Evolutionary conservation across 1,140 invertebrate genomes (phyloP).

Genomic region (Phthorimaea operculella): DNA sequence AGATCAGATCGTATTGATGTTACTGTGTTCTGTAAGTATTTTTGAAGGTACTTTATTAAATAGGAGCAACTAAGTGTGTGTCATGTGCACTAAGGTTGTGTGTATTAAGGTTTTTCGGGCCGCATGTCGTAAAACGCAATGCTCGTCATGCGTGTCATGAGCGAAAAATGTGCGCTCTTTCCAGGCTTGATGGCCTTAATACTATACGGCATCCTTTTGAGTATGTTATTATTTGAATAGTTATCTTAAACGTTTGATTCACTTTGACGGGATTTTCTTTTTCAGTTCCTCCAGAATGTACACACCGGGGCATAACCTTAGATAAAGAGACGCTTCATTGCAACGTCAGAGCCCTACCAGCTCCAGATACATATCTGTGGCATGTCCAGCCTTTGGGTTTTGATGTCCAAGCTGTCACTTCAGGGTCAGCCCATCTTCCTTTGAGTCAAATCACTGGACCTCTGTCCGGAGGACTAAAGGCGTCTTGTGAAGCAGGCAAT

Average conservation of each 20-base stretch:
- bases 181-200: no score
- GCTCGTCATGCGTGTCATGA: no score
- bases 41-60: no score
- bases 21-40: conserved; percentile 47
- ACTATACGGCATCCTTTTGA: no score
- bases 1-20: conserved; percentile 39
- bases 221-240: no score
- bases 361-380: conserved; percentile 56
- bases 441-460: conserved; percentile 45
- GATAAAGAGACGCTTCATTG: conserved; percentile 48
- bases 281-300: conserved; percentile 54
- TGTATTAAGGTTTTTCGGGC: no score
- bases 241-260: neutral
- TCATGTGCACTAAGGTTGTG: no score
- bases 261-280: conserved; percentile 10
- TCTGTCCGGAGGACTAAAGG: conserved; percentile 35
- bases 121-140: no score
- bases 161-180: no score
- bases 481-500: conserved; percentile 50
- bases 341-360: conserved; percentile 39
- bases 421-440: conserved; percentile 42
- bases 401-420: conserved; percentile 52
- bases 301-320: conserved; percentile 35
- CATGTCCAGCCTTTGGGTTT: conserved; percentile 43
- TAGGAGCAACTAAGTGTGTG: no score